Percentiles rank a stretch among this genome's conserved stretches.
phyloP scores from a whole-genome alignment of 2,888 invertebrate species.

The Tenthredo notha region DNA sequence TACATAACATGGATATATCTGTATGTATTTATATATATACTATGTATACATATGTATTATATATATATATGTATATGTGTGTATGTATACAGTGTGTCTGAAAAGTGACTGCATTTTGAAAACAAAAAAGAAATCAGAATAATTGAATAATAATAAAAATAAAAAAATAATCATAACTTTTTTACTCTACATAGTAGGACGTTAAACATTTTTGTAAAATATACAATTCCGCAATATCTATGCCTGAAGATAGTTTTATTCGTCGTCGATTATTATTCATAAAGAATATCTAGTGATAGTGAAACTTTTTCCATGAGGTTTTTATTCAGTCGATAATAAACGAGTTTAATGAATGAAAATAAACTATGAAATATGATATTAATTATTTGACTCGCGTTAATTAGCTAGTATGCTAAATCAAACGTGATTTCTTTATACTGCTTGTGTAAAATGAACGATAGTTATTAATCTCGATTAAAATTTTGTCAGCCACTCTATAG shows the following conservation, averaged over 20 bases:
- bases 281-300: slow-evolving; percentile 11
- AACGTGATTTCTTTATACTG: not conserved
- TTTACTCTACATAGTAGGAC: slow-evolving; percentile 26
- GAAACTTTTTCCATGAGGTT: not conserved
- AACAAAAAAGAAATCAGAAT: not conserved
- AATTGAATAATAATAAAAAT: not conserved
- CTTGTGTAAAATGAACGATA: not conserved
- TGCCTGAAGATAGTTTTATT: not conserved
- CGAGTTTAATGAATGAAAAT: not conserved
- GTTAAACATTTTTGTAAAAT: slow-evolving; percentile 39
- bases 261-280: not conserved
- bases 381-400: not conserved
- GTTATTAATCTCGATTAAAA: not conserved
- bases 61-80: not conserved
- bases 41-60: slow-evolving; percentile 9
- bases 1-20: slow-evolving; percentile 5
- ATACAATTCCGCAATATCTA: slow-evolving; percentile 31
- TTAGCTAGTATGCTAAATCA: not conserved
- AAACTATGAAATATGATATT: slow-evolving; percentile 18
- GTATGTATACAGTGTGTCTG: slow-evolving; percentile 31
- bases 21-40: slow-evolving; percentile 17
- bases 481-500: not conserved
- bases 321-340: not conserved
- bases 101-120: not conserved
- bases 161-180: slow-evolving; percentile 23